Evolutionary conservation across 2,797 vertebrate genomes (phyloP).

Genomic region (Spatula versicolor): DNA sequence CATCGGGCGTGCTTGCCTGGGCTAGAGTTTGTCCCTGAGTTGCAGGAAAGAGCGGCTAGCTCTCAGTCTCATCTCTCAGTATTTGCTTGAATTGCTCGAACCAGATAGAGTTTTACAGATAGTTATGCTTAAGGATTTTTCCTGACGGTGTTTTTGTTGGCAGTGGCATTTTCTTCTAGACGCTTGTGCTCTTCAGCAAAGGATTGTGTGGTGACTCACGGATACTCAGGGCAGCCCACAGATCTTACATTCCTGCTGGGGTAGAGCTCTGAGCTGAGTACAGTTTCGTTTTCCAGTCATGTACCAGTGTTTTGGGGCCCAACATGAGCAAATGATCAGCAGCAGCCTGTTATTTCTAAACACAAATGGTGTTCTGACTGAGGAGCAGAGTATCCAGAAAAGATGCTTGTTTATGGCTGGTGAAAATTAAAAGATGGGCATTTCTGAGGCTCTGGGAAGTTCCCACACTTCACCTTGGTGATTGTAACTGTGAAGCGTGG

Average conservation of each 20-base stretch:
- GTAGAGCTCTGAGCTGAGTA: not conserved
- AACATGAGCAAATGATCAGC: not conserved
- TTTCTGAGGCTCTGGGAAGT: not conserved
- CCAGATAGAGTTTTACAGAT: not conserved
- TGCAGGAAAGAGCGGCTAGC: not conserved
- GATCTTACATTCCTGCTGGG: not conserved
- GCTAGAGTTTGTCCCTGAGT: not conserved
- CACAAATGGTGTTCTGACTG: not conserved
- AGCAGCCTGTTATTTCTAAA: not conserved
- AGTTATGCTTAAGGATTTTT: not conserved
- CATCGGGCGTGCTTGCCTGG: not conserved
- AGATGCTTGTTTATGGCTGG: not conserved
- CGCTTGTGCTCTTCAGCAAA: rapidly evolving
- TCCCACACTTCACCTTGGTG: not conserved
- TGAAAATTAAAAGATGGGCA: not conserved
- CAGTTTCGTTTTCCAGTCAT: not conserved
- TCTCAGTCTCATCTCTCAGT: not conserved
- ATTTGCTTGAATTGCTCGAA: not conserved
- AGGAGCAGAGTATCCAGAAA: not conserved
- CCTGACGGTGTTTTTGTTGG: not conserved
- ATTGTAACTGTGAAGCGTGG: not conserved
- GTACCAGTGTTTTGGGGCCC: not conserved
- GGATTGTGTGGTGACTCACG: not conserved
- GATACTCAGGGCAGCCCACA: not conserved
- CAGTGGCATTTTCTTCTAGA: not conserved